Evolutionary conservation across 2,113 vertebrate genomes (phyloP), one percentile per base, ranked within the genome.

Genomic region (Varanus komodoensis): DNA sequence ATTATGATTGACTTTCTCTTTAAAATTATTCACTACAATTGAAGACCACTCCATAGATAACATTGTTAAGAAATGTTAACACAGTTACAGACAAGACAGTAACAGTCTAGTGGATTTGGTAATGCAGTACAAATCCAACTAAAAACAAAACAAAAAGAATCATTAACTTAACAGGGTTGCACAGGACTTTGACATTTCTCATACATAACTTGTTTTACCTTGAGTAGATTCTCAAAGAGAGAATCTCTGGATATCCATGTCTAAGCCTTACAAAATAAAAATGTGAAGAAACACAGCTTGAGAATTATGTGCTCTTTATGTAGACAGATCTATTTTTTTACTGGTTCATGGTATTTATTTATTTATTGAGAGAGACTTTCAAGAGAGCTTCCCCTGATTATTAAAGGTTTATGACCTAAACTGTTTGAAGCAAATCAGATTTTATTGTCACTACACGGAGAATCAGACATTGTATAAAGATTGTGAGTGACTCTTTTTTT

Each of bases 241-340:
- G 96, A 95, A 95, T 94, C 91, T 94, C 95, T 95, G 93, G 95
- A 93, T 94, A 92, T 88, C 92, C 82, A 91, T 95, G 95, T 97
- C 97, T 97, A 97, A 97, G 97, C 96, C 96, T 97, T 97, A 95
- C 92, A 95, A 97, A 97, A 96, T 94, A 96, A 97, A 97, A 95
- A 95, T 89, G 95, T 95, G 87, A 94, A 94, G 96, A 96, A 94
- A 95, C 94, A 94, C 94, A 96, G 93, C 95, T 97, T 96, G 95
- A 96, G 93, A 93, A 93, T 87, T 94, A 95, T 92, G 85, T 95
- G 29, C 92, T 95, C 19, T 95, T 95, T 95, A 94, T 96, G 93
- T 95, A 96, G 94, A 94, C 95, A 95, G 90, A 87, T 85, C 94
- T 92, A 92, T 92, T 96, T 68, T 93, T 94, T 91, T 74, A 86